Evolutionary conservation across 2,797 vertebrate species (phyloP), one percentile per base, ranked within the genome.

Genomic region (Galago senegalensis): DNA sequence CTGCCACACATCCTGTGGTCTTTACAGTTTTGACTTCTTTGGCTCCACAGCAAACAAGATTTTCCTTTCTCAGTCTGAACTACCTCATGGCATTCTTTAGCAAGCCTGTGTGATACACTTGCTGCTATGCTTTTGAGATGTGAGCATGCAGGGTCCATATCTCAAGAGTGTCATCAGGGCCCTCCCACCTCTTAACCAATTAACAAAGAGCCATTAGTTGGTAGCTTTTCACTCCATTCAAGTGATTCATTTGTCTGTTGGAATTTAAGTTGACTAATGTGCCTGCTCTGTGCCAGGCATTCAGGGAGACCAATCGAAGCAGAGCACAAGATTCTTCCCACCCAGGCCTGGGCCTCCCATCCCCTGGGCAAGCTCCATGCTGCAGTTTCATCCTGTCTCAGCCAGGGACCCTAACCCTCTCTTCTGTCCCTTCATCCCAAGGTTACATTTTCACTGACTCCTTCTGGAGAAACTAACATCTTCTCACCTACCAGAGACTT

Each of bases 1-100:
- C 87, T 94, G 46, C 82, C 46, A 72, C 87, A 79, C 70, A 76
- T 93, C 80, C 70, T 60, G 37, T 67, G 67, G 89, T 94, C 93
- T 91, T 81, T 43, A 76, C 29, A 65, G 63, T 69, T 92, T 85
- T 61, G 88, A 60, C 46, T 14, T 87, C 79, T 94, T 40, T 84
- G 67, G 81, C 67, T 93, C 21, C 63, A 43, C 37, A 86, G 49
- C 61, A 84, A 81, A 75, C 56, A 92, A 67, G 70, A 67, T 90
- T 9, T 72, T 86, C 94, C 79, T 58, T 87, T 11, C 58, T 87
- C 72, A 77, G 13, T 75, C 40, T 23, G 27, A 91, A 61, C 73
- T 60, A 46, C 63, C 70, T 81, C 27, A 31, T 40, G 34, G 2
- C 0, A 0, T 37, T 80, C 65, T 27, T n/a, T 3, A 91, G 80